Evolutionary conservation across 2,888 invertebrate species (phyloP).

Genomic region (Endotricha flammealis): DNA sequence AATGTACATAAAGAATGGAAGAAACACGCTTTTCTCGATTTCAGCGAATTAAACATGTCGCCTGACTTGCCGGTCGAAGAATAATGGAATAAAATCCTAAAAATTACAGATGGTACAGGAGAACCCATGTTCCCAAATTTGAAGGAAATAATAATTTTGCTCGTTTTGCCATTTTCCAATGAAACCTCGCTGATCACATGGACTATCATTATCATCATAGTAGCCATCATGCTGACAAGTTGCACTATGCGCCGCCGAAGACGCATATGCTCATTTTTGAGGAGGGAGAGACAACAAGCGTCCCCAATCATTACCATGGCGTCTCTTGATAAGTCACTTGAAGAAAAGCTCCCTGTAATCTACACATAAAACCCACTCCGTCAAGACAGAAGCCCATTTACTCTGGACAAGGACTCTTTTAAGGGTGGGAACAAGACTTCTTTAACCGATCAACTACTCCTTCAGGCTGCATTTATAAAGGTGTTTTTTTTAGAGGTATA

Average conservation of each 20-base stretch:
- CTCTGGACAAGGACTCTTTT: too few relatives aligned
- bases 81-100: constrained; percentile 16
- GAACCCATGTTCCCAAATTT: constrained; percentile 15
- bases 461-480: too few relatives aligned
- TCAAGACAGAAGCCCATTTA: too few relatives aligned
- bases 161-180: too few relatives aligned
- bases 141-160: too few relatives aligned
- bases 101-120: constrained; percentile 11
- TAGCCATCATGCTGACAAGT: neutral
- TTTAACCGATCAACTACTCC: too few relatives aligned
- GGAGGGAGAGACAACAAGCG: neutral
- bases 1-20: constrained; percentile 15
- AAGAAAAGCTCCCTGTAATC: too few relatives aligned
- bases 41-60: constrained; percentile 10
- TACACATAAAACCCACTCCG: too few relatives aligned
- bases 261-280: neutral
- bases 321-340: too few relatives aligned
- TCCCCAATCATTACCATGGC: too few relatives aligned
- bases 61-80: constrained; percentile 10
- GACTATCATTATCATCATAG: neutral
- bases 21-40: constrained; percentile 14
- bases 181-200: neutral
- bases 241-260: neutral
- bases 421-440: too few relatives aligned
- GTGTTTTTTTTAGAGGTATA: too few relatives aligned